A percentile compares a stretch with the other conserved stretches of the same genome.
phyloP scores from a whole-genome alignment of 2,888 invertebrate species.

The Steinernema carpocapsae region DNA sequence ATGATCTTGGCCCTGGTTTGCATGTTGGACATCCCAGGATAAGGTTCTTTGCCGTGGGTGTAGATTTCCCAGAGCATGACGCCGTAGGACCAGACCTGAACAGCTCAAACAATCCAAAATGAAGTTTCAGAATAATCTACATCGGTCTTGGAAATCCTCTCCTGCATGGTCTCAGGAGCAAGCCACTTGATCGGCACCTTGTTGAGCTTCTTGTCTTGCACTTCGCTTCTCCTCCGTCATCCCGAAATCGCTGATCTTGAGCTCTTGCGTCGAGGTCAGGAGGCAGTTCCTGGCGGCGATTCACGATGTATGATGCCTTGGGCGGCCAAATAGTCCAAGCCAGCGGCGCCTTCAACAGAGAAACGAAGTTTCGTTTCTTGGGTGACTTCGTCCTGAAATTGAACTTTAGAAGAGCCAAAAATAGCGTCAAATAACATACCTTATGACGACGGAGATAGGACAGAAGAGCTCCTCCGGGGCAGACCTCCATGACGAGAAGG shows the following conservation, averaged over 20 bases:
- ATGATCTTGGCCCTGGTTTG: constrained; percentile 57
- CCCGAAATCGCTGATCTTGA: constrained; percentile 69
- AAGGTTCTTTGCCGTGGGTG: constrained; percentile 54
- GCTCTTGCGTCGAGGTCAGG: constrained; percentile 48
- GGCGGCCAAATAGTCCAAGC: constrained; percentile 82
- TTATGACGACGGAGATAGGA: constrained; percentile 50
- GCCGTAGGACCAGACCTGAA: constrained; percentile 54
- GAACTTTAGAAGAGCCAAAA: not conserved
- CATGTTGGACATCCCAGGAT: constrained; percentile 51
- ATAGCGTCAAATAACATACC: not conserved
- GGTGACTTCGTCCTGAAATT: too few relatives aligned
- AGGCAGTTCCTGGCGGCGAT: constrained; percentile 82
- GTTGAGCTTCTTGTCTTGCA: constrained; percentile 1
- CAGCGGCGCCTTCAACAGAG: constrained; percentile 74
- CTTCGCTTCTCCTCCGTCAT: constrained; percentile 46
- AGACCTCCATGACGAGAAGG: constrained; percentile 55
- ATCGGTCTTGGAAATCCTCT: constrained; percentile 55
- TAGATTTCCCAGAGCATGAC: constrained; percentile 58
- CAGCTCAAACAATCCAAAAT: too few relatives aligned
- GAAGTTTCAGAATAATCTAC: too few relatives aligned
- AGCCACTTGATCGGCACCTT: constrained; percentile 59
- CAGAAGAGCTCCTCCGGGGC: constrained; percentile 48
- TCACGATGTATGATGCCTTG: constrained; percentile 85
- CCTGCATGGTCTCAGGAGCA: constrained; percentile 55
- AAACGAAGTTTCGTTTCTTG: constrained; percentile 49